Conservation (phyloP, 2,113 vertebrate genomes). For the Pantherophis guttatus region DNA sequence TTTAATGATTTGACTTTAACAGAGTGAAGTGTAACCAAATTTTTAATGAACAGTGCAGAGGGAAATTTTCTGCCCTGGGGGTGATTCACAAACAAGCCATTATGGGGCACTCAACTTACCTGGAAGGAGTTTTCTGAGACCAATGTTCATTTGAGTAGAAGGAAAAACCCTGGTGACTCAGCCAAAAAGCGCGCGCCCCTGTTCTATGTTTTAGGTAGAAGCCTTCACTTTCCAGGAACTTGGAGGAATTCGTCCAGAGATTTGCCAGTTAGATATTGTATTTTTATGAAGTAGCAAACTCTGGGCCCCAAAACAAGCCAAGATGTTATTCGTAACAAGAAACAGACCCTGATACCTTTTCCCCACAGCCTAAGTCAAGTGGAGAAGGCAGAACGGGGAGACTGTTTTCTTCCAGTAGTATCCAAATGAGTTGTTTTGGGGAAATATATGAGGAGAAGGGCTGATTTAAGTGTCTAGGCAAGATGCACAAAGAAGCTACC, state of each 20-base stretch:
- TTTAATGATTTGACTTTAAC: conserved; percentile 75
- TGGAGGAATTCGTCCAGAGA: conserved; percentile 81
- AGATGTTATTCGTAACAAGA: conserved; percentile 82
- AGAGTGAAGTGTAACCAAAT: conserved; percentile 65
- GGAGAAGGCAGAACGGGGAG: conserved; percentile 57
- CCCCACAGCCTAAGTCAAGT: conserved; percentile 67
- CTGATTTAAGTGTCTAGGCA: conserved; percentile 77
- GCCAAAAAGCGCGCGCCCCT: conserved; percentile 80
- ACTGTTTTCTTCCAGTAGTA: conserved; percentile 70
- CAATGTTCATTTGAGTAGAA: conserved; percentile 79
- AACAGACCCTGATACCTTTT: conserved; percentile 79
- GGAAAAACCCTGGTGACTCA: conserved; percentile 82
- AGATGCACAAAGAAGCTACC: conserved; percentile 83
- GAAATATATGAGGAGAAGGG: conserved; percentile 53
- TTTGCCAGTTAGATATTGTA: conserved; percentile 76
- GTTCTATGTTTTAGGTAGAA: conserved; percentile 78
- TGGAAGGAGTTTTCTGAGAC: conserved; percentile 78
- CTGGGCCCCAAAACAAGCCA: conserved; percentile 79
- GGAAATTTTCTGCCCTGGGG: conserved; percentile 66
- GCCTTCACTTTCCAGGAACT: conserved; percentile 84
- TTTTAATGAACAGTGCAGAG: conserved; percentile 68
- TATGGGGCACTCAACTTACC: conserved; percentile 76
- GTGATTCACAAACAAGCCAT: conserved; percentile 63
- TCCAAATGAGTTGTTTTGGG: conserved; percentile 73
- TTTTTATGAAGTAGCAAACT: conserved; percentile 73